Percentiles rank a stretch among this genome's conserved stretches.
phyloP scores from a whole-genome alignment of 1,140 invertebrate species.

The Thaumatotibia leucotreta region DNA sequence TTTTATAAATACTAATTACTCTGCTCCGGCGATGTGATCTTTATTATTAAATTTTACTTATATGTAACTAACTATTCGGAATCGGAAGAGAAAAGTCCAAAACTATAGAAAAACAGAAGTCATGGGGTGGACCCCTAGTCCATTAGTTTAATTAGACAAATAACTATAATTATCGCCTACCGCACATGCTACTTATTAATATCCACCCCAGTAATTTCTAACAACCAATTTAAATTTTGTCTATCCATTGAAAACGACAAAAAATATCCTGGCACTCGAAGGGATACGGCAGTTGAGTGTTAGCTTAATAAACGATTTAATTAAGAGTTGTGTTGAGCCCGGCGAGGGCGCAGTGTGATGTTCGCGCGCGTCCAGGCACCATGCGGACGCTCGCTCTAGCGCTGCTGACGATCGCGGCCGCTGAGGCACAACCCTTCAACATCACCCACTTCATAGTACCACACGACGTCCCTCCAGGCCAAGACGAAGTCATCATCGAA shows the following conservation, averaged over 20 bases:
- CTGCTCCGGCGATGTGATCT: too few relatives aligned
- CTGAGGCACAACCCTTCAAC: conserved; percentile 47
- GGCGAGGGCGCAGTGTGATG: conserved; percentile 52
- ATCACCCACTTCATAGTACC: conserved; percentile 61
- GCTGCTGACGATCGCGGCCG: conserved; percentile 21
- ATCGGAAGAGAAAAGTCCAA: background rate
- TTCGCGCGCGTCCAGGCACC: conserved; percentile 54
- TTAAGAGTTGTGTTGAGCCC: conserved; percentile 54
- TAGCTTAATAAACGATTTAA: conserved; percentile 73
- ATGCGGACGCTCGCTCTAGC: conserved; percentile 45
- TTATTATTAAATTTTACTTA: too few relatives aligned
- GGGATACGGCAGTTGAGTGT: conserved; percentile 66
- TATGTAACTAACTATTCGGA: too few relatives aligned
- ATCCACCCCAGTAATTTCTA: conserved; percentile 38
- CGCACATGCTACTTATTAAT: conserved; percentile 27
- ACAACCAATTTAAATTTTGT: conserved; percentile 42
- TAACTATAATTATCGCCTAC: background rate
- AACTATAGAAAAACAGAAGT: background rate
- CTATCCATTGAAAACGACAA: conserved; percentile 54
- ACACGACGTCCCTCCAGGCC: conserved; percentile 39
- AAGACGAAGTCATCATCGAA: conserved; percentile 54
- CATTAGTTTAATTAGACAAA: conserved; percentile 12
- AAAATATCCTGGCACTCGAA: conserved; percentile 35
- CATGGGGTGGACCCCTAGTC: background rate
- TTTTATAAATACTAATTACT: too few relatives aligned